A percentile compares a stretch with the other conserved stretches of the same genome.
Conservation (phyloP, 2,113 vertebrate genomes). For the Pachycephala philippinensis region DNA sequence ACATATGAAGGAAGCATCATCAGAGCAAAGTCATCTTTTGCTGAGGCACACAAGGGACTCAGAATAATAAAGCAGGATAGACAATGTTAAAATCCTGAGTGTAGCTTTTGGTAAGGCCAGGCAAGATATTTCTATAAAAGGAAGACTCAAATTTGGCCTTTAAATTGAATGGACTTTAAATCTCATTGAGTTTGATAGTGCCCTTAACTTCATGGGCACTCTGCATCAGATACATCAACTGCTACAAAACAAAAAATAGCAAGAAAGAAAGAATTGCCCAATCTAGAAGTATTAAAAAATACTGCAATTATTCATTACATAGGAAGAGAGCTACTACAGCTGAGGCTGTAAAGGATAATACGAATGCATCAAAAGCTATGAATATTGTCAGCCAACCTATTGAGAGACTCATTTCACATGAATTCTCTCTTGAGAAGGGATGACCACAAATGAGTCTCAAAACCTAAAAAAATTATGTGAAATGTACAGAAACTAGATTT, state of each 20-base stretch:
- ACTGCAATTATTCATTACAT: neutral
- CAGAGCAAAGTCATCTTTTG: neutral
- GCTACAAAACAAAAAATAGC: neutral
- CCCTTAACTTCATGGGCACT: neutral
- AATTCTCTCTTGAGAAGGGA: neutral
- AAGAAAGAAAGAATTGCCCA: neutral
- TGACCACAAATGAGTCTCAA: neutral
- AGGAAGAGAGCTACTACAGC: neutral
- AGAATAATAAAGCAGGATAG: neutral
- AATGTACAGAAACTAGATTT: neutral
- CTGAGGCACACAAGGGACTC: neutral
- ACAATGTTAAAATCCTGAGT: neutral
- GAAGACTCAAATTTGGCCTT: neutral
- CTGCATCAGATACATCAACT: neutral
- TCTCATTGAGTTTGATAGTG: neutral
- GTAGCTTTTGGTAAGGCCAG: neutral
- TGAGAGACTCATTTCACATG: accelerated
- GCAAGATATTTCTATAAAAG: neutral
- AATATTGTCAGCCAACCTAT: neutral
- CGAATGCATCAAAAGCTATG: neutral
- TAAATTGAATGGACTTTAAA: neutral
- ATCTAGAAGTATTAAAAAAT: neutral
- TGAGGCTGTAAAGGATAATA: neutral
- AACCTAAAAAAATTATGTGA: neutral
- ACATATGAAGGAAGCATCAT: neutral